Conservation (phyloP, 2,113 vertebrate species). For the Siphamia tubifer region DNA sequence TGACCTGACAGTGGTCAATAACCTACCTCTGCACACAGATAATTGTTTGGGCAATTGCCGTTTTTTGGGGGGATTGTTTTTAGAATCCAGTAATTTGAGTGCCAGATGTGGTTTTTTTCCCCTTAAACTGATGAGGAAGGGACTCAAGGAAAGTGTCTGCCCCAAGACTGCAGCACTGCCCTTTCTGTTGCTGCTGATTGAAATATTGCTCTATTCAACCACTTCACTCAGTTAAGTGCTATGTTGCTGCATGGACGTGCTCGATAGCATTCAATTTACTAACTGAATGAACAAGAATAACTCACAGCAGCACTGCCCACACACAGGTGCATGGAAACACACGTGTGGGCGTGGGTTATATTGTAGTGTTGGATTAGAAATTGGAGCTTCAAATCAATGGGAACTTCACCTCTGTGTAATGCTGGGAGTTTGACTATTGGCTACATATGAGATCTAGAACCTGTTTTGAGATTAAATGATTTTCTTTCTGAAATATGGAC, state of each 20-base stretch:
- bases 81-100: neutral
- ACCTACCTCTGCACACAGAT: too few species aligned
- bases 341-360: neutral
- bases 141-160: conserved; percentile 12
- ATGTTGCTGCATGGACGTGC: conserved; percentile 50
- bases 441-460: conserved; percentile 41
- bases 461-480: conserved; percentile 34
- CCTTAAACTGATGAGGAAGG: conserved; percentile 49
- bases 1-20: too few species aligned
- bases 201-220: conserved; percentile 61
- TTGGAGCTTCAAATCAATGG: conserved; percentile 36
- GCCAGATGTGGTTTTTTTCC: conserved; percentile 13
- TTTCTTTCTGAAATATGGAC: conserved; percentile 30
- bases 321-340: conserved; percentile 5
- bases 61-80: too few species aligned
- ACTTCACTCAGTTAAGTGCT: conserved; percentile 63
- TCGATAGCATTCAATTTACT: conserved; percentile 54
- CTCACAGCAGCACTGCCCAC: conserved; percentile 8
- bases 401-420: conserved; percentile 16
- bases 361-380: neutral
- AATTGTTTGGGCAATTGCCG: neutral
- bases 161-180: conserved; percentile 8
- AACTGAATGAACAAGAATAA: conserved; percentile 38
- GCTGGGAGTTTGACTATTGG: conserved; percentile 1
- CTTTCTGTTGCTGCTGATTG: conserved; percentile 33